Evolutionary conservation across 2,113 vertebrate genomes (phyloP).

Genomic region (Stigmatopora argus): DNA sequence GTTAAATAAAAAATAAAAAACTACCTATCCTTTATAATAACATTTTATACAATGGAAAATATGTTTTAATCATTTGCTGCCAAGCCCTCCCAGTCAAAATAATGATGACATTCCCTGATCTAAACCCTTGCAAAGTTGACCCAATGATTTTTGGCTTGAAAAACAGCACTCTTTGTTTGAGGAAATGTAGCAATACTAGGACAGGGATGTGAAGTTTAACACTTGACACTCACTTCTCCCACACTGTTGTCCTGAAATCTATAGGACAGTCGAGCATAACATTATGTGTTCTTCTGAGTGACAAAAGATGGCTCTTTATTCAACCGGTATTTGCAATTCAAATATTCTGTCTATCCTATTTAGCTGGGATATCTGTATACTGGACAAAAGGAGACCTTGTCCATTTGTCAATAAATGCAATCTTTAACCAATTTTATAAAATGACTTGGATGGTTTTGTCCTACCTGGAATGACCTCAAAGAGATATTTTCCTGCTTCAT

Average conservation of each 20-base stretch:
- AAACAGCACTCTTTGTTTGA: background rate
- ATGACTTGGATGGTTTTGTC: constrained; percentile 24
- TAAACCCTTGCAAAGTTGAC: too few relatives aligned
- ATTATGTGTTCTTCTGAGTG: background rate
- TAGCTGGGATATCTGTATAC: background rate
- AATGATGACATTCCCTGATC: too few relatives aligned
- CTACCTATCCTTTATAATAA: too few relatives aligned
- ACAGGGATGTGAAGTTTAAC: constrained; percentile 2
- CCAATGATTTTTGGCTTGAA: background rate
- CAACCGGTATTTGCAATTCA: background rate
- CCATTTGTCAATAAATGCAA: background rate
- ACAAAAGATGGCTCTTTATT: background rate
- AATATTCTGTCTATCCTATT: background rate
- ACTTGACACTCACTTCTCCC: background rate
- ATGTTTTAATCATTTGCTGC: too few relatives aligned
- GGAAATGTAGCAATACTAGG: background rate
- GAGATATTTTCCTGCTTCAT: constrained; percentile 90
- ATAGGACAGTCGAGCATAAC: too few relatives aligned
- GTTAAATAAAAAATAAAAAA: too few relatives aligned
- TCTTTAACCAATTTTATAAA: background rate
- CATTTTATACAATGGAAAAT: too few relatives aligned
- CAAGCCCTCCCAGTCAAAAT: background rate
- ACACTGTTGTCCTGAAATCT: background rate
- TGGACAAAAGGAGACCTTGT: background rate
- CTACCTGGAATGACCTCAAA: constrained; percentile 97